Conservation (phyloP, 2,113 vertebrate genomes). For the Neotoma lepida region DNA sequence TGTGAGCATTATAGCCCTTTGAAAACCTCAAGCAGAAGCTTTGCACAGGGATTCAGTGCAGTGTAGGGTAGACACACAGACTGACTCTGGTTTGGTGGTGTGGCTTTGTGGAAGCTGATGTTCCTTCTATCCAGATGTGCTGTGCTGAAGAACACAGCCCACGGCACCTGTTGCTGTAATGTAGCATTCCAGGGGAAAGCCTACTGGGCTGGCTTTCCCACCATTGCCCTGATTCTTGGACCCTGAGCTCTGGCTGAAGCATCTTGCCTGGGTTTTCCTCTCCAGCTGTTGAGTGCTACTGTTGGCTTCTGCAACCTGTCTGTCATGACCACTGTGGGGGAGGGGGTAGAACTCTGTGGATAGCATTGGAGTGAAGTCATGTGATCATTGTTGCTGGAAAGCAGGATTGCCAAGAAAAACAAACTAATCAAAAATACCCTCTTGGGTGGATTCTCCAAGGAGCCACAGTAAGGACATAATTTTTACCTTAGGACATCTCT, state of each 20-base stretch:
- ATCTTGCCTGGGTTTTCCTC: background rate
- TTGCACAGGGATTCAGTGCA: background rate
- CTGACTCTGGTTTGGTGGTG: background rate
- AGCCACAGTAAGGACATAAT: background rate
- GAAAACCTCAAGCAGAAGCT: slow-evolving; percentile 6
- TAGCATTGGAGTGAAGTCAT: background rate
- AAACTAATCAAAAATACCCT: background rate
- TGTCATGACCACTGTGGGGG: background rate
- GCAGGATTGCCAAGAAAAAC: background rate
- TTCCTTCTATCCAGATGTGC: background rate
- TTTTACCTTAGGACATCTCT: background rate
- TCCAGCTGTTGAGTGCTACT: background rate
- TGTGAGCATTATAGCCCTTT: background rate
- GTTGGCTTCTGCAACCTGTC: background rate
- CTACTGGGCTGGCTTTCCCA: background rate
- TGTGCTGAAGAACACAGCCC: accelerated
- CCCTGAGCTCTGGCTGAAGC: background rate
- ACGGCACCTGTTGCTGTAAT: background rate
- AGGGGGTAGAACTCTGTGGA: background rate
- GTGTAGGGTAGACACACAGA: background rate
- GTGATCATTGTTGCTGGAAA: background rate
- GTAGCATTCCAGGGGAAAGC: background rate
- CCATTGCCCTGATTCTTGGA: background rate
- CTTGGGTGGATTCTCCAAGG: background rate
- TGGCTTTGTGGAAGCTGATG: background rate